phyloP scores from a whole-genome alignment of 2,888 invertebrate species.

The Anthrax anthrax region DNA sequence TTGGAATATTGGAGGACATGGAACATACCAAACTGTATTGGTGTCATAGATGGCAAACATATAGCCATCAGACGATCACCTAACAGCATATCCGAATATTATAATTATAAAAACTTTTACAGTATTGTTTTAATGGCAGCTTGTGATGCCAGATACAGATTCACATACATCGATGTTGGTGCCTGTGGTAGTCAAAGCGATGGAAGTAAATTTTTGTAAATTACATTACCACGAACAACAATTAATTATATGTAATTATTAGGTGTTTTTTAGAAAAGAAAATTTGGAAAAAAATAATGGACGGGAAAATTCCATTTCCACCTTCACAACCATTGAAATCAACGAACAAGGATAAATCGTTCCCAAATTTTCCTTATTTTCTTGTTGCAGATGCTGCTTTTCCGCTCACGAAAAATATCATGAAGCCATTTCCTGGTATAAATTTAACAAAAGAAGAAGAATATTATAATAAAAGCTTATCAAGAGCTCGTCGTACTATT shows the following conservation, averaged over 20 bases:
- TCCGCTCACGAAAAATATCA: constrained; percentile 4
- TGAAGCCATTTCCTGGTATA: constrained; percentile 7
- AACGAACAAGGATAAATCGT: too few relatives aligned
- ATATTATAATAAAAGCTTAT: constrained; percentile 5
- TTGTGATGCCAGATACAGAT: constrained; percentile 1
- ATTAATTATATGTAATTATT: neutral
- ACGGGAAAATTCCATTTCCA: neutral
- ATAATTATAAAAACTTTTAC: neutral
- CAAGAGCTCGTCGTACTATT: constrained; percentile 3
- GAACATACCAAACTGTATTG: constrained; percentile 16
- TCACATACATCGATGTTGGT: neutral
- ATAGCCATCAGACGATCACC: neutral
- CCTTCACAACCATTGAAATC: neutral
- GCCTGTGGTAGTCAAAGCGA: neutral
- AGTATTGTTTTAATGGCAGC: neutral
- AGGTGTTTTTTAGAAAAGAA: neutral
- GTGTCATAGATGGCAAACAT: constrained; percentile 5
- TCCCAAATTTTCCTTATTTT: constrained; percentile 3
- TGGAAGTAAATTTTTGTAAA: neutral
- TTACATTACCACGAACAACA: neutral
- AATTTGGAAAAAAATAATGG: neutral
- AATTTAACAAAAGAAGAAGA: neutral
- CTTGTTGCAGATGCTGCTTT: constrained; percentile 9
- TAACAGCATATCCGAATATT: neutral
- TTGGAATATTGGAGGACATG: constrained; percentile 13